Percentiles rank a stretch among this genome's conserved stretches.
These are phyloP conservation scores for Sternotherus odoratus DNA, from an alignment of 2,797 vertebrate species.

Conservation along the genomic window DNA sequence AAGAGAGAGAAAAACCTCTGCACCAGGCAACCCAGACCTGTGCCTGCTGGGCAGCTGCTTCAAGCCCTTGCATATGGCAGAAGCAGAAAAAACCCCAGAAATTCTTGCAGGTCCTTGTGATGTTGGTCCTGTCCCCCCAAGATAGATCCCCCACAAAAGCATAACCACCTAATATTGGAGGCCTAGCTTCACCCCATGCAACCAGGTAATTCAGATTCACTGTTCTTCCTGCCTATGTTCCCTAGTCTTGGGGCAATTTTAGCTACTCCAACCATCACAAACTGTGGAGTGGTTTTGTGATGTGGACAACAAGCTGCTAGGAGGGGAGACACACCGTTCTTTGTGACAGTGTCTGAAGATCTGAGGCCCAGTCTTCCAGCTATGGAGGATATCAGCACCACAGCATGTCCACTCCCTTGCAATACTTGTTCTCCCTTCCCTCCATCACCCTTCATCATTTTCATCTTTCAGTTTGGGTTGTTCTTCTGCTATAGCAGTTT, in stretches of 20 bases:
- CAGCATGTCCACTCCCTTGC: neutral
- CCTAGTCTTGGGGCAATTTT: neutral
- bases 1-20: neutral
- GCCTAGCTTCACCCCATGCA: neutral
- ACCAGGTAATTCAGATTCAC: neutral
- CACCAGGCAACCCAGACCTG: neutral
- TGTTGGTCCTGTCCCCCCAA: neutral
- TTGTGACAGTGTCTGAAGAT: neutral
- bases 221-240: neutral
- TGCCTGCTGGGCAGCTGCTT: neutral
- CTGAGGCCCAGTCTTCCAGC: neutral
- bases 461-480: neutral
- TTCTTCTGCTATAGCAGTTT: neutral
- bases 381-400: neutral
- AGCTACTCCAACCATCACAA: neutral
- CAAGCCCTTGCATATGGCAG: neutral
- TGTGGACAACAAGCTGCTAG: neutral
- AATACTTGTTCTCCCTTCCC: neutral
- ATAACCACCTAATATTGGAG: neutral
- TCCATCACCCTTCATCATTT: neutral
- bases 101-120: neutral
- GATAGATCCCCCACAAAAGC: too few species aligned
- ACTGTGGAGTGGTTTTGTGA: neutral
- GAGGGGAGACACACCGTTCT: neutral
- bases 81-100: neutral